Percentiles rank a stretch among this genome's conserved stretches.
Evolutionary conservation across 2,113 vertebrate genomes (phyloP).

Genomic region (Pelusios castaneus): DNA sequence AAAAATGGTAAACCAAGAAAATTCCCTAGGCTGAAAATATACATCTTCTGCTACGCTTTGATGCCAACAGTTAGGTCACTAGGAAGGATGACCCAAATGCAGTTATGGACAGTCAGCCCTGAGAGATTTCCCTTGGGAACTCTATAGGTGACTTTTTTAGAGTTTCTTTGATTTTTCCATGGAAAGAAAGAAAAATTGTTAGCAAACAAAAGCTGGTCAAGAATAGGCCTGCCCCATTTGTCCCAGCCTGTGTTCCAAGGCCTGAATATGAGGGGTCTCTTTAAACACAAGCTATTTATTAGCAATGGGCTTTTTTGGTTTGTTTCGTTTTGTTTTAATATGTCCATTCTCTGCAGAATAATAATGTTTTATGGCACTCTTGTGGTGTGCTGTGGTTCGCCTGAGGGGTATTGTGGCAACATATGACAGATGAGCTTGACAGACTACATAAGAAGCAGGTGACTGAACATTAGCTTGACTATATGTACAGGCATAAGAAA

Average conservation of each 20-base stretch:
- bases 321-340: neutral
- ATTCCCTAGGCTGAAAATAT: neutral
- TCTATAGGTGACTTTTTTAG: neutral
- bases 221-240: fast-evolving
- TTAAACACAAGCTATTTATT: fast-evolving
- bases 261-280: fast-evolving
- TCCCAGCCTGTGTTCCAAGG: fast-evolving
- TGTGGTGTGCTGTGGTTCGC: fast-evolving
- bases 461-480: slow-evolving; percentile 10
- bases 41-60: neutral
- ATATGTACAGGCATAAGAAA: neutral
- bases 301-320: fast-evolving
- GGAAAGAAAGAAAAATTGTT: neutral
- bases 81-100: neutral
- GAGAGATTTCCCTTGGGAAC: neutral
- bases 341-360: fast-evolving
- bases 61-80: neutral
- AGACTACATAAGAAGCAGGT: neutral
- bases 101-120: neutral
- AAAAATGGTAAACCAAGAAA: neutral
- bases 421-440: neutral
- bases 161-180: neutral
- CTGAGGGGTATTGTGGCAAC: neutral
- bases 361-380: fast-evolving
- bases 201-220: neutral